A percentile compares a stretch with the other conserved stretches of the same genome.
Conservation (phyloP, 2,797 vertebrate species). For the Hybognathus amarus region DNA sequence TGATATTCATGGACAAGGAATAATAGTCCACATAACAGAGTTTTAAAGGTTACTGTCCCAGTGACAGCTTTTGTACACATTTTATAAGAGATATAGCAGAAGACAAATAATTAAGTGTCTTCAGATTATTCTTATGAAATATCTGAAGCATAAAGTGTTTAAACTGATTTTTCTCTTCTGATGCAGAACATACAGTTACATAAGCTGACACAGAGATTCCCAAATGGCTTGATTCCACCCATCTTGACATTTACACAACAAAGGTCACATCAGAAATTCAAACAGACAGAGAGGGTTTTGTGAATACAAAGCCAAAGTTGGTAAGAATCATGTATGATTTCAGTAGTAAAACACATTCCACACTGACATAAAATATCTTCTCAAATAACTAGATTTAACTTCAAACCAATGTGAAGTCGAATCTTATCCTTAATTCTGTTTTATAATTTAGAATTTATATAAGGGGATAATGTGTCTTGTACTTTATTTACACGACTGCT, state of each 20-base stretch:
- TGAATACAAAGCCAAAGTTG: slow-evolving; percentile 70
- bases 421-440: slow-evolving; percentile 1
- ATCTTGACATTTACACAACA: slow-evolving; percentile 85
- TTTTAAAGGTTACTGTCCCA: too few species aligned
- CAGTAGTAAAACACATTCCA: neutral
- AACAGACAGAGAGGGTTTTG: slow-evolving; percentile 75
- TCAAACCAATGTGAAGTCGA: slow-evolving; percentile 22
- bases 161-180: neutral
- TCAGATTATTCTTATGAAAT: slow-evolving; percentile 2
- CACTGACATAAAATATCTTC: slow-evolving; percentile 3
- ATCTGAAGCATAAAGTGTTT: neutral
- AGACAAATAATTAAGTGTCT: neutral
- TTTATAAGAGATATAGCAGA: neutral
- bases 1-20: neutral
- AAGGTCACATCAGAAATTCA: slow-evolving; percentile 86
- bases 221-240: slow-evolving; percentile 74
- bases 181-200: slow-evolving; percentile 70
- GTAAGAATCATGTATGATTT: slow-evolving; percentile 49
- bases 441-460: neutral
- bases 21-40: too few species aligned
- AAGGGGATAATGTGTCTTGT: too few species aligned
- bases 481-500: too few species aligned
- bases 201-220: slow-evolving; percentile 70
- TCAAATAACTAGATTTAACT: slow-evolving; percentile 25
- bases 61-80: too few species aligned